Evolutionary conservation across 2,888 invertebrate species (phyloP).

Genomic region (Neria commutata): DNA sequence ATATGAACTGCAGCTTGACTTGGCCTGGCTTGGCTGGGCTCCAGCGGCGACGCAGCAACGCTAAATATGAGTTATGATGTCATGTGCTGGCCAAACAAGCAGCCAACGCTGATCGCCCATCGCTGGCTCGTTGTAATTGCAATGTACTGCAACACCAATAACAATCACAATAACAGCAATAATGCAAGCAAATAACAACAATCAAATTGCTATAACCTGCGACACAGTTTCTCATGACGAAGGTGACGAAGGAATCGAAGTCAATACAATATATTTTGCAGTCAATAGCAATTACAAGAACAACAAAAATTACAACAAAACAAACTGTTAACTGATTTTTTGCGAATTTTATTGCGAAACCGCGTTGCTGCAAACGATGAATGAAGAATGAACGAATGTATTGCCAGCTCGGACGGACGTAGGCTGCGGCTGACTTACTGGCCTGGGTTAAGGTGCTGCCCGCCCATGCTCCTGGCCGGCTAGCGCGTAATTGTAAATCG

Average conservation of each 20-base stretch:
- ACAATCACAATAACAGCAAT: not conserved
- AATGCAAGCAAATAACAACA: not conserved
- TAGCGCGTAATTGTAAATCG: not conserved
- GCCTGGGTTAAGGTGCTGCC: not conserved
- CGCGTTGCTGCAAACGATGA: not conserved
- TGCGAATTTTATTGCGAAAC: not conserved
- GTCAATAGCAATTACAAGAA: not conserved
- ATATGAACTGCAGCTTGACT: too few relatives aligned
- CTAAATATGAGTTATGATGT: conserved; percentile 16
- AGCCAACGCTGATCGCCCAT: conserved; percentile 3
- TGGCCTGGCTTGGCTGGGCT: too few relatives aligned
- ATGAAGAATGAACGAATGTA: not conserved
- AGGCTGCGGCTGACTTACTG: conserved; percentile 1
- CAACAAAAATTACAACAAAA: not conserved
- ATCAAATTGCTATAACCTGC: not conserved
- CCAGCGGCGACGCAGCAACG: too few relatives aligned
- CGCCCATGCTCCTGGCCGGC: too few relatives aligned
- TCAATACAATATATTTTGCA: too few relatives aligned
- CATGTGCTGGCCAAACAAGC: too few relatives aligned
- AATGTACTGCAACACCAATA: not conserved
- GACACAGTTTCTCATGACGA: conserved; percentile 16
- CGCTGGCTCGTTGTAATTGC: conserved; percentile 6
- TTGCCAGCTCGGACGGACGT: not conserved
- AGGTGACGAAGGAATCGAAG: conserved; percentile 8
- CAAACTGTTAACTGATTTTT: conserved; percentile 2